Percentiles rank a stretch among this genome's conserved stretches.
These are phyloP conservation scores for Megastigmus dorsalis DNA, from an alignment of 2,888 invertebrate species.

Conservation along the genomic window DNA sequence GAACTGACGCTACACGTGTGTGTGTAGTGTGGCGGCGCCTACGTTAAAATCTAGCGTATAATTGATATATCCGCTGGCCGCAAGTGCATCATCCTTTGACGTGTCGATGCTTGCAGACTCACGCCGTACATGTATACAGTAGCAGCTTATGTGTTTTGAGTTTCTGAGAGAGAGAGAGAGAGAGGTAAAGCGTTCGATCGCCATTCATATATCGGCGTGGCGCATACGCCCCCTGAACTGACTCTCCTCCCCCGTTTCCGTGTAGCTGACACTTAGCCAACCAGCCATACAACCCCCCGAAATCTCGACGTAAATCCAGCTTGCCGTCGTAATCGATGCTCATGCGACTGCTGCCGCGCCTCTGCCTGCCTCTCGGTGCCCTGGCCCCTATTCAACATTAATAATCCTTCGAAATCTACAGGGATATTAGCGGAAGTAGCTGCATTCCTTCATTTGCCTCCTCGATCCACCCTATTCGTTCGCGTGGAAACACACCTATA, in stretches of 20 bases:
- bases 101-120: no score
- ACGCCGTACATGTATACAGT: no score
- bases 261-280: background rate
- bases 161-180: background rate
- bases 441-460: conserved; percentile 33
- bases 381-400: conserved; percentile 44
- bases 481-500: background rate
- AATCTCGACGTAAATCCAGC: conserved; percentile 30
- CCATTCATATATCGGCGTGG: no score
- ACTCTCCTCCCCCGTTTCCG: no score
- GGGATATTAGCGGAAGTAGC: conserved; percentile 50
- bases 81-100: no score
- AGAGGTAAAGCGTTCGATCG: background rate
- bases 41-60: no score
- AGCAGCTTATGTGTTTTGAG: no score
- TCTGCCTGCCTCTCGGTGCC: no score
- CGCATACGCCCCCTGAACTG: no score
- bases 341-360: background rate
- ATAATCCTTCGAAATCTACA: conserved; percentile 48
- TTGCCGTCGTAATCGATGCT: conserved; percentile 35
- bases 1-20: no score
- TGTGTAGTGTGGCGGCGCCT: no score
- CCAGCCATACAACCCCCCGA: background rate
- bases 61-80: no score
- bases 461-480: background rate